Conservation (phyloP, 2,113 vertebrate genomes). For the Thinocorus orbignyianus region DNA sequence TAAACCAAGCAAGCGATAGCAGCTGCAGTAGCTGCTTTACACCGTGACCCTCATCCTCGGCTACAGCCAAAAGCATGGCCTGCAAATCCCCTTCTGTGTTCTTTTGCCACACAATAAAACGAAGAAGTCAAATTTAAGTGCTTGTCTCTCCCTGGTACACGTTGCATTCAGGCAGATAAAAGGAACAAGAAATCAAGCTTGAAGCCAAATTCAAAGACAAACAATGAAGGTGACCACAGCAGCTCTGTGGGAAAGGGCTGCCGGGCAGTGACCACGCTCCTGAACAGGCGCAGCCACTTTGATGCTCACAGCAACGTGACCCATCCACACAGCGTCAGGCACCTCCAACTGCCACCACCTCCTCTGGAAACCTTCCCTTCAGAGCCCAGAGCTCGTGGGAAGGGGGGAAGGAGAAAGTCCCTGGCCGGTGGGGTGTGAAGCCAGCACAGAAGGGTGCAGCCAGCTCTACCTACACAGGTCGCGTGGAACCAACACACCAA, state of each 20-base stretch:
- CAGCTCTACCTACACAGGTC: not conserved
- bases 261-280: not conserved
- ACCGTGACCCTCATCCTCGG: not conserved
- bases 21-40: not conserved
- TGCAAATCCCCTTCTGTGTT: not conserved
- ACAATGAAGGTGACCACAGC: not conserved
- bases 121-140: not conserved
- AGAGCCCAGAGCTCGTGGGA: not conserved
- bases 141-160: not conserved
- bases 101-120: not conserved
- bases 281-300: not conserved
- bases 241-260: not conserved
- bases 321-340: not conserved
- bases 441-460: not conserved
- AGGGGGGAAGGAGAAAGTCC: not conserved
- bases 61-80: not conserved
- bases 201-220: constrained; percentile 18
- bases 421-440: not conserved
- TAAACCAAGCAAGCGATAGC: not conserved
- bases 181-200: not conserved
- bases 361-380: not conserved
- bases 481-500: not conserved
- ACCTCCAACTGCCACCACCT: not conserved
- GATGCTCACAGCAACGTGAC: too few relatives aligned
- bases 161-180: not conserved